Conservation (phyloP, 2,797 vertebrate genomes). For the Enteromius radiatus region DNA sequence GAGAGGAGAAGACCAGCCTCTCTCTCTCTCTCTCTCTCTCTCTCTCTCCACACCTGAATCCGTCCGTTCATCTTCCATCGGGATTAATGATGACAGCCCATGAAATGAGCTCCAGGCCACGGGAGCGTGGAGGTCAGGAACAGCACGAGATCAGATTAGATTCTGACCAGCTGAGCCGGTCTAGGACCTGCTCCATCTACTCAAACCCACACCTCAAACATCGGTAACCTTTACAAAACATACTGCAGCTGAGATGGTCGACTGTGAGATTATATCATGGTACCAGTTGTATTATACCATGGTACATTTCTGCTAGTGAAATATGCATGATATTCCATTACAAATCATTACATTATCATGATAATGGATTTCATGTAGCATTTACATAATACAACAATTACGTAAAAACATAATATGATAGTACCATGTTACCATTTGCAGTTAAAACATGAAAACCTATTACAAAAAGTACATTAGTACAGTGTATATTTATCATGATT, state of each 20-base stretch:
- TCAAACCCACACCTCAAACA: slow-evolving; percentile 6
- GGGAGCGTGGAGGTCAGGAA: slow-evolving; percentile 38
- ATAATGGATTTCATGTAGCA: neutral
- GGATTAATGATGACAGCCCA: slow-evolving; percentile 51
- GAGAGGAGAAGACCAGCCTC: neutral
- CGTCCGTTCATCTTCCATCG: slow-evolving; percentile 36
- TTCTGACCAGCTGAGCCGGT: slow-evolving; percentile 20
- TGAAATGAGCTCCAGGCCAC: slow-evolving; percentile 46
- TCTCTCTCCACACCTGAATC: neutral
- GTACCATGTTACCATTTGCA: neutral
- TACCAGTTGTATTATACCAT: neutral
- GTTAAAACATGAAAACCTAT: neutral
- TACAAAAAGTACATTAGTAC: neutral
- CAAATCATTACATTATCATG: neutral
- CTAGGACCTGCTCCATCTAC: slow-evolving; percentile 21
- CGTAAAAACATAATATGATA: neutral
- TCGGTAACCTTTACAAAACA: neutral
- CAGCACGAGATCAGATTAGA: slow-evolving; percentile 29
- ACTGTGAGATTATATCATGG: neutral
- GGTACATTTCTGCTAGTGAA: neutral
- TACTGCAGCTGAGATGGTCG: neutral
- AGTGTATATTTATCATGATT: neutral
- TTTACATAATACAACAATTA: neutral
- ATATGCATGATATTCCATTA: neutral
- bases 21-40: neutral